These are phyloP conservation scores for Megalopta genalis DNA, from an alignment of 1,140 invertebrate species.

Conservation along the genomic window DNA sequence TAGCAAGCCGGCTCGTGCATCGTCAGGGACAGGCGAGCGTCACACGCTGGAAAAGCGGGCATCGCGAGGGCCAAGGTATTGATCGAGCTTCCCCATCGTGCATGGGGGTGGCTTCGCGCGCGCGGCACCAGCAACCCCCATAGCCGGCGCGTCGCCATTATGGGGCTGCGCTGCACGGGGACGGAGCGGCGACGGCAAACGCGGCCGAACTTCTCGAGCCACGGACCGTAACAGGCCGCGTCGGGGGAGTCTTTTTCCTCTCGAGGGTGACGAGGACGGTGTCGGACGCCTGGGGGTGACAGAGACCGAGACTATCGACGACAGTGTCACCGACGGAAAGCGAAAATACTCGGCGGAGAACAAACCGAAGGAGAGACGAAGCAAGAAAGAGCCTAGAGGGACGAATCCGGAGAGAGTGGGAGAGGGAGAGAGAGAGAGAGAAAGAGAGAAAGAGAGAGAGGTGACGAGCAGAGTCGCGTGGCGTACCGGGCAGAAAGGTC, in stretches of 20 bases:
- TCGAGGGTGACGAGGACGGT: constrained; percentile 18
- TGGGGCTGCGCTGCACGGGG: constrained; percentile 38
- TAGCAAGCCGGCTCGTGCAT: no score
- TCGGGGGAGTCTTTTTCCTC: constrained; percentile 3
- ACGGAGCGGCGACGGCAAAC: constrained; percentile 48
- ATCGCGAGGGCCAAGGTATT: constrained; percentile 66
- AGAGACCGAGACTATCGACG: neutral
- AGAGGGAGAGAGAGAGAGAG: no score
- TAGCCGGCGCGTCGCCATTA: constrained; percentile 66
- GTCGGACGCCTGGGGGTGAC: neutral
- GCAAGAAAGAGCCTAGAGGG: neutral
- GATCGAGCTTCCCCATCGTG: constrained; percentile 69
- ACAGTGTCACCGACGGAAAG: neutral
- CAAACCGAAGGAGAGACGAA: constrained; percentile 6
- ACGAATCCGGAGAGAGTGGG: no score
- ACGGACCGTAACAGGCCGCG: constrained; percentile 6
- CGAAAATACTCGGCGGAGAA: neutral
- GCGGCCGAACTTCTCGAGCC: constrained; percentile 34
- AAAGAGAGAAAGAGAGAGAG: no score
- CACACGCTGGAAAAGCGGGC: constrained; percentile 57
- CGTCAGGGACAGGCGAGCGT: constrained; percentile 13
- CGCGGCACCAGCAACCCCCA: constrained; percentile 59
- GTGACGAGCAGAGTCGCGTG: constrained; percentile 36
- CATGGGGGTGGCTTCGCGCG: constrained; percentile 73
- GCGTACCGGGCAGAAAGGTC: constrained; percentile 43